Conservation (phyloP, 2,113 vertebrate species). For the Dolichotis patagonum region DNA sequence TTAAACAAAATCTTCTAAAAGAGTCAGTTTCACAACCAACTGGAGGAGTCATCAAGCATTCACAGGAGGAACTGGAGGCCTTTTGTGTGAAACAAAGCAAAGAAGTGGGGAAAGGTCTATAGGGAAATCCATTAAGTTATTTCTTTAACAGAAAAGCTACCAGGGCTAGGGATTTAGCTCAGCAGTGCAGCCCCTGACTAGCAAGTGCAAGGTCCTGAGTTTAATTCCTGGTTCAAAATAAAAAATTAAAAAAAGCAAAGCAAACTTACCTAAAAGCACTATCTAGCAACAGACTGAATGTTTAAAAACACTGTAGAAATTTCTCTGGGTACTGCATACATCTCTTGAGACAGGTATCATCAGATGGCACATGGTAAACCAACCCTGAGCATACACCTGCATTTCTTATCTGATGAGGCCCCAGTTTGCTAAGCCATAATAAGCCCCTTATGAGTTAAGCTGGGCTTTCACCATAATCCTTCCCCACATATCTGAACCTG, state of each 20-base stretch:
- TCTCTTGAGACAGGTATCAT: background rate
- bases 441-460: slow-evolving; percentile 62
- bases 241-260: background rate
- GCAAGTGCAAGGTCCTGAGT: background rate
- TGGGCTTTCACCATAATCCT: slow-evolving; percentile 53
- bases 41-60: background rate
- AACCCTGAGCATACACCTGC: slow-evolving; percentile 58
- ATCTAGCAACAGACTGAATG: background rate
- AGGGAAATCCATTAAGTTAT: background rate
- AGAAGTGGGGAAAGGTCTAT: background rate
- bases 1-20: background rate
- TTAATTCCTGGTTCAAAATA: background rate
- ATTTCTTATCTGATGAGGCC: slow-evolving; percentile 23
- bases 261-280: background rate
- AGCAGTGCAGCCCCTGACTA: background rate
- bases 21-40: background rate
- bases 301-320: background rate
- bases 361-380: background rate
- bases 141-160: background rate
- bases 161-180: background rate
- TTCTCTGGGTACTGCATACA: background rate
- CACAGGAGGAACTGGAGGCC: background rate
- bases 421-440: slow-evolving; percentile 48
- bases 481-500: slow-evolving; percentile 64
- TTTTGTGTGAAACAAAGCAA: background rate